Evolutionary conservation across 2,888 invertebrate genomes (phyloP).

Genomic region (Aromia moschata): DNA sequence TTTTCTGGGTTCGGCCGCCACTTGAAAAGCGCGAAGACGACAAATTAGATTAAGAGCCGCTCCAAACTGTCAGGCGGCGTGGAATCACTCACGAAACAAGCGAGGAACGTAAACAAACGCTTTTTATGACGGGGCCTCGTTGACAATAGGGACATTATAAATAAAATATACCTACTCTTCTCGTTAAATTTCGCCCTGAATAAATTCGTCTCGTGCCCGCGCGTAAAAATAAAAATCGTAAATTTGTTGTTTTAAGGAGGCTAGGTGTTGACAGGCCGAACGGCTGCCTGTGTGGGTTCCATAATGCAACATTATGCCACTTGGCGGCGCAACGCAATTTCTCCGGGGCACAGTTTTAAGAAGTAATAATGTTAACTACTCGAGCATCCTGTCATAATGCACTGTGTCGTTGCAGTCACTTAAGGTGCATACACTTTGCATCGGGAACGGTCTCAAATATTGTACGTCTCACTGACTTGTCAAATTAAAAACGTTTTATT

Average conservation of each 20-base stretch:
- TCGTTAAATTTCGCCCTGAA: slow-evolving; percentile 27
- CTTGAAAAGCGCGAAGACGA: too few species aligned
- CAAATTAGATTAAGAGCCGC: too few species aligned
- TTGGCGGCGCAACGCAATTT: slow-evolving; percentile 32
- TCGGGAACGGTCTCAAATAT: slow-evolving; percentile 6
- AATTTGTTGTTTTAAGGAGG: slow-evolving; percentile 32
- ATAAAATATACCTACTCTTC: slow-evolving; percentile 28
- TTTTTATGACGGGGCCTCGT: slow-evolving; percentile 24
- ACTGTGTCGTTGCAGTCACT: slow-evolving; percentile 38
- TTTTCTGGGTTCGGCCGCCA: too few species aligned
- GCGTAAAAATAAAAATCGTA: slow-evolving; percentile 32
- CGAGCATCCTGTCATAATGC: slow-evolving; percentile 43
- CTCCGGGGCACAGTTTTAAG: slow-evolving; percentile 32
- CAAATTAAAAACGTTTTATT: slow-evolving; percentile 2
- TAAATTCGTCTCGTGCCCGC: slow-evolving; percentile 28
- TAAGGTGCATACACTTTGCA: slow-evolving; percentile 19
- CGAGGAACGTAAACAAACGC: slow-evolving; percentile 22
- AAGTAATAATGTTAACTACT: slow-evolving; percentile 37
- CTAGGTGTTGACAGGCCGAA: slow-evolving; percentile 30
- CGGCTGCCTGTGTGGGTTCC: slow-evolving; percentile 23
- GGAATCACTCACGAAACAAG: slow-evolving; percentile 21
- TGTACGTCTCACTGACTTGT: slow-evolving; percentile 1
- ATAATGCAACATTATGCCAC: slow-evolving; percentile 25
- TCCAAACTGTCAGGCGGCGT: too few species aligned
- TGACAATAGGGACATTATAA: slow-evolving; percentile 31